phyloP scores from a whole-genome alignment of 2,113 vertebrate genomes.

The Nycticorax nycticorax region DNA sequence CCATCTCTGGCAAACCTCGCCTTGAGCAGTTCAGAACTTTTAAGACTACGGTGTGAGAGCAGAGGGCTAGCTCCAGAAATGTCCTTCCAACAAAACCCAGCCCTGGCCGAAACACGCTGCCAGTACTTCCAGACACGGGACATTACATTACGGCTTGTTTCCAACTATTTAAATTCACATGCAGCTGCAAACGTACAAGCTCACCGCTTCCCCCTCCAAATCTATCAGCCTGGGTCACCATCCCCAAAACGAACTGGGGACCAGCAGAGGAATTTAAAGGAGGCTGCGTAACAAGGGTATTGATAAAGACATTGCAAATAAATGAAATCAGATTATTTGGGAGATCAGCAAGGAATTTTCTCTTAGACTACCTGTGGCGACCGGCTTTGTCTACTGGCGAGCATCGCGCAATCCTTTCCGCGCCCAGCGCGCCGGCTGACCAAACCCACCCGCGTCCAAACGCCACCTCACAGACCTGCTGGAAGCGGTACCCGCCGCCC shows the following conservation, averaged over 20 bases:
- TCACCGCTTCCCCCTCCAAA: background rate
- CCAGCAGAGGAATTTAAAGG: accelerated
- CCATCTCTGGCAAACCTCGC: accelerated
- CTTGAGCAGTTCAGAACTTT: background rate
- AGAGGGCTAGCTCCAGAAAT: too few species aligned
- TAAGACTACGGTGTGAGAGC: background rate
- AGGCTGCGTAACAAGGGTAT: background rate
- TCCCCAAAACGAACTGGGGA: background rate
- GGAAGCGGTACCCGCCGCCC: accelerated
- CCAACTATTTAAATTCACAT: background rate
- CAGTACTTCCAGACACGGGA: background rate
- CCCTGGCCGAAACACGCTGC: background rate
- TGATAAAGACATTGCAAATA: background rate
- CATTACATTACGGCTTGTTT: background rate
- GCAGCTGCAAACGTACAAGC: background rate
- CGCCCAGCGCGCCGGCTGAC: background rate
- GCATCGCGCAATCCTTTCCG: background rate
- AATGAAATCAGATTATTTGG: background rate
- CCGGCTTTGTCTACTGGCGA: background rate
- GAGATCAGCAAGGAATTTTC: background rate
- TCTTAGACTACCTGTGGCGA: background rate
- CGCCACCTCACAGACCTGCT: too few species aligned
- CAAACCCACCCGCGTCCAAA: accelerated
- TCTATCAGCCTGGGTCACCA: too few species aligned
- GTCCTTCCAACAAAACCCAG: background rate